Evolutionary conservation across 92 coral and sea anemone species (phyloP).

Genomic region (Umimayanthus chanpuru): DNA sequence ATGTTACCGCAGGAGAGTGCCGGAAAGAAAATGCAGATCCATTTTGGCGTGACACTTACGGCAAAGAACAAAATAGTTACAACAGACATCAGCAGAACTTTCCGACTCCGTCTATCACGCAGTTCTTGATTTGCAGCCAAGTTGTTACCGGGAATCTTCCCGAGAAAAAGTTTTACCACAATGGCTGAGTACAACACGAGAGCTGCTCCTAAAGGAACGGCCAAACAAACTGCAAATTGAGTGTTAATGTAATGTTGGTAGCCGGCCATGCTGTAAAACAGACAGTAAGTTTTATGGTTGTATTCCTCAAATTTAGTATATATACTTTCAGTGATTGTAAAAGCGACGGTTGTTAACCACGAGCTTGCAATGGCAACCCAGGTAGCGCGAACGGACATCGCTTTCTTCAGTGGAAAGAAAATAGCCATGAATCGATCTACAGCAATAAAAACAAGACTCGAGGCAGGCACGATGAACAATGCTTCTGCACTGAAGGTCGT

Average conservation of each 20-base stretch:
- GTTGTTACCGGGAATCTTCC: slow-evolving; percentile 16
- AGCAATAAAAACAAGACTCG: slow-evolving; percentile 15
- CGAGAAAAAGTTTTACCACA: slow-evolving; percentile 1
- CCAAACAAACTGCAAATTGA: slow-evolving; percentile 12
- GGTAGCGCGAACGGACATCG: background rate
- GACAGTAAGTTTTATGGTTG: slow-evolving; percentile 4
- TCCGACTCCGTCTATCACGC: slow-evolving; percentile 11
- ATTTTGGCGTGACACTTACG: slow-evolving; percentile 7
- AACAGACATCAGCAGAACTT: slow-evolving; percentile 15
- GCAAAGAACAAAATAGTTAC: slow-evolving; percentile 10
- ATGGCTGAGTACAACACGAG: slow-evolving; percentile 8
- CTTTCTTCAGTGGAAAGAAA: slow-evolving; percentile 28
- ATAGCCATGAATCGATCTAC: slow-evolving; percentile 14
- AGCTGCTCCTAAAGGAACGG: background rate
- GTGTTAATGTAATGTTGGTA: background rate
- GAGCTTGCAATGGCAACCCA: background rate
- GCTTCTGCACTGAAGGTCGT: slow-evolving; percentile 16
- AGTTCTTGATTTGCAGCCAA: slow-evolving; percentile 18
- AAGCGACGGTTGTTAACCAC: background rate
- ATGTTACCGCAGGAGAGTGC: slow-evolving; percentile 15
- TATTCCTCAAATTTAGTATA: background rate
- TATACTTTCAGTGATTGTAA: slow-evolving; percentile 14
- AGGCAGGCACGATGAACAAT: slow-evolving; percentile 15
- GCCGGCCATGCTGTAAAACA: background rate
- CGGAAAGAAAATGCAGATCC: background rate